Evolutionary conservation across 2,797 vertebrate species (phyloP), one percentile per base, ranked within the genome.

Genomic region (Vireo griseus): DNA sequence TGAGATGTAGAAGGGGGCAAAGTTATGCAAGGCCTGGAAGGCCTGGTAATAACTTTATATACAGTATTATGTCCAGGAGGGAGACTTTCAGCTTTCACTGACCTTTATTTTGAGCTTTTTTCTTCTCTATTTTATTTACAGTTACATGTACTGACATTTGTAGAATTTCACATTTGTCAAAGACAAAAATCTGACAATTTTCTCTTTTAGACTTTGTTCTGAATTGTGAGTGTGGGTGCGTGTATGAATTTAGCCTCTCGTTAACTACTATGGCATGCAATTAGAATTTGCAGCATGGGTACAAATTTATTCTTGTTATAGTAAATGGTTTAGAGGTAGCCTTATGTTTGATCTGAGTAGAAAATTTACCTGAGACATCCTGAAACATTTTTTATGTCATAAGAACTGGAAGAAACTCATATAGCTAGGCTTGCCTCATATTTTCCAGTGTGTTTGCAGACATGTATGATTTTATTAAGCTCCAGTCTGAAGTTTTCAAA

Each of bases 31-130:
- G 84, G 73, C 68, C 76, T 86, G 66, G 57, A 92, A 95, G 88
- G 90, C 57, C 80, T 92, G 45, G 80, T 90, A 95, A 94, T 96
- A 95, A 97, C 96, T 96, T 95, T 77, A 85, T 96, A 87, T 89
- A 77, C 83, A 68, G 29, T 82, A 72, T 96, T 94, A 93, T 91
- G 80, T 96, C 91, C 95, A 76, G 79, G 55, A 95, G 83, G 75
- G 47, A 90, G 83, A 95, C 65, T 90, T 97, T 97, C 83, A 94
- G 83, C 67, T 95, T 97, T 92, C 58, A 58, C 31, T 97, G 94
- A 97, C 94, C 95, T 97, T 98, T 97, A 97, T 95, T 95, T 57
- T 86, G 81, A 92, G 93, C 48, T 84, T 97, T 96, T 87, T 96
- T 65, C 65, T 58, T 90, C 39, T 94, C 68, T 91, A 10, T 65